Percentiles rank a stretch among this genome's conserved stretches.
Conservation (phyloP, 2,888 invertebrate genomes). For the Nomada ferruginata region DNA sequence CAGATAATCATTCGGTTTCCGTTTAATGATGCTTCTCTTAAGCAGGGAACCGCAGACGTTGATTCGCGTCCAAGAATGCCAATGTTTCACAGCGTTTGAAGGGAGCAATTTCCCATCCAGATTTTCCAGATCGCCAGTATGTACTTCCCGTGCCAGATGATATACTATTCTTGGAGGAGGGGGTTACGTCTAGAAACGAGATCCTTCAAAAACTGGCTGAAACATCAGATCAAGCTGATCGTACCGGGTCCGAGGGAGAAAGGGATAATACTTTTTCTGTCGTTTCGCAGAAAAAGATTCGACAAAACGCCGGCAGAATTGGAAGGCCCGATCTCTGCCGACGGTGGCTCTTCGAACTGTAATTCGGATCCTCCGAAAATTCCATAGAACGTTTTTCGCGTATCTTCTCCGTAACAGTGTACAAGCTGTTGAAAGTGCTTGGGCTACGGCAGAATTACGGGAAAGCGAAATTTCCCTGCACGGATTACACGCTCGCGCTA, state of each 20-base stretch:
- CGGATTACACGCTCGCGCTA: constrained; percentile 50
- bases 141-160: constrained; percentile 36
- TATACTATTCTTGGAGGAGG: constrained; percentile 9
- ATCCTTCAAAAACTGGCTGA: constrained; percentile 46
- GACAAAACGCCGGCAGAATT: not conserved
- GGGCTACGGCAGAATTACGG: constrained; percentile 31
- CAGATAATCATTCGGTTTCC: not conserved
- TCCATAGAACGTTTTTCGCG: not conserved
- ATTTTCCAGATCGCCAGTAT: constrained; percentile 46
- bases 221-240: no score
- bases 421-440: constrained; percentile 21
- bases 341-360: not conserved
- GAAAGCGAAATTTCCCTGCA: constrained; percentile 36
- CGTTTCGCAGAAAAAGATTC: not conserved
- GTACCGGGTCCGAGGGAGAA: constrained; percentile 1
- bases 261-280: constrained; percentile 1
- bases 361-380: constrained; percentile 29
- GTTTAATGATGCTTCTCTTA: constrained; percentile 5
- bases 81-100: not conserved
- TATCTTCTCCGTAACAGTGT: not conserved
- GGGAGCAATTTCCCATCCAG: constrained; percentile 50
- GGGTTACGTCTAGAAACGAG: constrained; percentile 61
- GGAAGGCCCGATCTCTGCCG: constrained; percentile 9
- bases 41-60: not conserved
- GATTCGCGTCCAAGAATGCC: not conserved